Conservation (phyloP, 1,140 invertebrate genomes). For the Ylistrum balloti region DNA sequence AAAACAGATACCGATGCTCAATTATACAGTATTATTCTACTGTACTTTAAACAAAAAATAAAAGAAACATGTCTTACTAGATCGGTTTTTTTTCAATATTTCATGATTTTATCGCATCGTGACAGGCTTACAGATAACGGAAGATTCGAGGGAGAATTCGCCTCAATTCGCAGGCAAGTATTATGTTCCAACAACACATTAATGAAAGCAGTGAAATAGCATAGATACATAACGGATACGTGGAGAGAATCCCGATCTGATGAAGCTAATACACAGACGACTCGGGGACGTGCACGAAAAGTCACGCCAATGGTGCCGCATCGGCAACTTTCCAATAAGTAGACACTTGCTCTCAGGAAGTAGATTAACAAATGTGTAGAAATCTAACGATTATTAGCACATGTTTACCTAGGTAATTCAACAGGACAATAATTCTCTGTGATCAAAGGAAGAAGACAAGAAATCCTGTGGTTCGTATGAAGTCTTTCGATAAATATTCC, state of each 20-base stretch:
- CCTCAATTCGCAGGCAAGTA: neutral
- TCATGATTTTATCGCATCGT: neutral
- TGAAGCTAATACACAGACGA: neutral
- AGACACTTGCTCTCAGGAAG: neutral
- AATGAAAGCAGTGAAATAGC: neutral
- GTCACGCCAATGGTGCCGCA: conserved; percentile 36
- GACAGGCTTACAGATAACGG: neutral
- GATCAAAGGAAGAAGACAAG: conserved; percentile 1
- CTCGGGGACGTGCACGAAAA: conserved; percentile 9
- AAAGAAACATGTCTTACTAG: too few species aligned
- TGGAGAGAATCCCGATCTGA: neutral
- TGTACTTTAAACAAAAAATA: too few species aligned
- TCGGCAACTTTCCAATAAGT: conserved; percentile 31
- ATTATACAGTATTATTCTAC: too few species aligned
- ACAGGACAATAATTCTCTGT: neutral
- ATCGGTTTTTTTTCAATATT: too few species aligned
- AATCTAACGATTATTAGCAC: neutral
- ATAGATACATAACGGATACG: neutral
- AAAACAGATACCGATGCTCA: too few species aligned
- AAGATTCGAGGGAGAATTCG: neutral
- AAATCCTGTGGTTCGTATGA: conserved; percentile 3
- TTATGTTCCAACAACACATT: neutral
- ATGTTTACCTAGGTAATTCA: conserved; percentile 17
- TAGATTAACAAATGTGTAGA: neutral
- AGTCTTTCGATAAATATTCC: conserved; percentile 28